A percentile compares a stretch with the other conserved stretches of the same genome.
Evolutionary conservation across 2,113 vertebrate genomes (phyloP).

Genomic region (Pollimyrus isidori): DNA sequence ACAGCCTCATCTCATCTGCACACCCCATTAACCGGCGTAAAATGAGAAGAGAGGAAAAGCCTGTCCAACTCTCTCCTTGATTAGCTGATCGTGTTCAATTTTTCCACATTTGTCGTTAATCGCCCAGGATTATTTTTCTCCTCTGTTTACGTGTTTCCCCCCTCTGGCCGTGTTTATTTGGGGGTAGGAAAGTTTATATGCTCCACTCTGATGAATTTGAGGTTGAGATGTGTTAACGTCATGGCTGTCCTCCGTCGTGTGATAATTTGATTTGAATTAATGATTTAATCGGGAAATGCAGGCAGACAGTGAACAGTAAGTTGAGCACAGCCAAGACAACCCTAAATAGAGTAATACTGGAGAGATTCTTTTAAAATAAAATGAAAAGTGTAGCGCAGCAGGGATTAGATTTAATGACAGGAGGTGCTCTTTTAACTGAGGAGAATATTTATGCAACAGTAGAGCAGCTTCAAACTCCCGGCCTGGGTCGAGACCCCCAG

Average conservation of each 20-base stretch:
- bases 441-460: constrained; percentile 27
- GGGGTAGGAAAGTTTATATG: constrained; percentile 46
- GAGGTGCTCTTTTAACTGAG: constrained; percentile 20
- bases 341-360: constrained; percentile 50
- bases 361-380: constrained; percentile 47
- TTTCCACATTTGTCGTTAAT: constrained; percentile 62
- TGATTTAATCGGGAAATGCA: constrained; percentile 67
- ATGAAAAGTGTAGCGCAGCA: constrained; percentile 20
- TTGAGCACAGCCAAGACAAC: constrained; percentile 58
- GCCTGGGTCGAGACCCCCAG: background rate
- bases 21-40: constrained; percentile 4
- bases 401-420: constrained; percentile 34
- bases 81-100: constrained; percentile 51
- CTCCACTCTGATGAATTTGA: constrained; percentile 42
- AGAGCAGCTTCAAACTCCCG: constrained; percentile 34
- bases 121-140: constrained; percentile 9
- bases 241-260: constrained; percentile 42
- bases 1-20: background rate
- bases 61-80: constrained; percentile 48
- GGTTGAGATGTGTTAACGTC: constrained; percentile 33
- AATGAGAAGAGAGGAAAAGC: constrained; percentile 32
- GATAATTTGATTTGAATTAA: constrained; percentile 70
- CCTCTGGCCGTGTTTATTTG: constrained; percentile 46
- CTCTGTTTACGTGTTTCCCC: background rate
- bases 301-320: constrained; percentile 55